Evolutionary conservation across 2,888 invertebrate species (phyloP), one percentile per base, ranked within the genome.

Genomic region (Nipponacmea schrenckii): DNA sequence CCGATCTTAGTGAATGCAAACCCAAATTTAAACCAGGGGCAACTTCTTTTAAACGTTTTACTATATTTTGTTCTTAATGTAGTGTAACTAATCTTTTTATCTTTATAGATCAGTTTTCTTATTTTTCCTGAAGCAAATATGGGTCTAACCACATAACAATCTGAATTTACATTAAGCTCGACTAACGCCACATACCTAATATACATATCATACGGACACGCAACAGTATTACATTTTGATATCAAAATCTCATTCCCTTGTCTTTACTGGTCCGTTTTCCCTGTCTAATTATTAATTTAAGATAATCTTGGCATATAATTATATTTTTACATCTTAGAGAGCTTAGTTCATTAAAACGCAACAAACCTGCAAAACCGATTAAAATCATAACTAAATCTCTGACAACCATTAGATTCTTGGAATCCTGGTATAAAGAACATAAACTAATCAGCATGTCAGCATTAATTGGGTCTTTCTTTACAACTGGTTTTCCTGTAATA

Each of bases 401-500:
- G 48, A 48, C 15, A 48, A 15, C 48, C n/a, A 69, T 72, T 44
- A 46, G 46, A 24, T 48, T 64, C 31, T n/a, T 67, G 44, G n/a
- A 48, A 14, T 31, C 20, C 46, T 45, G 31, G 65, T 64, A 69
- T 27, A 50, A 50, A 15, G 65, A 27, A 68, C 73, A 73, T 14
- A 72, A 48, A 26, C 26, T 20, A 8, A 56, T 71, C 31, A 77
- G 67, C 68, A 71, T 74, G 15, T 74, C 67, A n/a, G 63, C 12
- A 7, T 71, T 27, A 20, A 76, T 62, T 1, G 72, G 72, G 14
- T 76, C 73, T 44, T 77, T 76, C 31, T 72, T 74, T 24, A 27
- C 17, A 2, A 70, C 66, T 17, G 72, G 27, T 50, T 65, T 73
- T 14, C 68, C 63, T n/a, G 8, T 62, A 15, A 63, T 44, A 10